phyloP scores from a whole-genome alignment of 2,888 invertebrate genomes.

The Hirtodrosophila trivittata region DNA sequence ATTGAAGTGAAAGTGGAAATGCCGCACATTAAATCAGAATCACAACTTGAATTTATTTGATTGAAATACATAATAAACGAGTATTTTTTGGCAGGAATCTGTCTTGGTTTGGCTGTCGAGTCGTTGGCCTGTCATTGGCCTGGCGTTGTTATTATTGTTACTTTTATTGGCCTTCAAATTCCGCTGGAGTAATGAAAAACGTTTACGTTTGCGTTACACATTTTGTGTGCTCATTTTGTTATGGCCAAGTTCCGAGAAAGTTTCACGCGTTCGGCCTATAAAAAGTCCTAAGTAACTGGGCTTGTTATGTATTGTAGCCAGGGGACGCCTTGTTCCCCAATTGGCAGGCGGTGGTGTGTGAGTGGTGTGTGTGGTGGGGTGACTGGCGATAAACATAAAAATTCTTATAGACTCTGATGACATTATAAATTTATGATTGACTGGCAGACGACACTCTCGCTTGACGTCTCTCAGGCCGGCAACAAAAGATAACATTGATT shows the following conservation, averaged over 20 bases:
- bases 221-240: slow-evolving; percentile 47
- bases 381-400: slow-evolving; percentile 48
- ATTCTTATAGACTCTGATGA: slow-evolving; percentile 53
- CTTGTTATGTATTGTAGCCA: neutral
- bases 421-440: slow-evolving; percentile 68
- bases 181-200: slow-evolving; percentile 68
- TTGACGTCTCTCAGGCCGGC: neutral
- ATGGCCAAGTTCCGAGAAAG: slow-evolving; percentile 54
- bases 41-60: slow-evolving; percentile 27
- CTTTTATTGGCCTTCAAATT: slow-evolving; percentile 68
- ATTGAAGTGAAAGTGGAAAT: slow-evolving; percentile 31
- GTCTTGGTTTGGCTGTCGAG: slow-evolving; percentile 27
- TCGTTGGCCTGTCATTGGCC: neutral
- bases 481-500: slow-evolving; percentile 30
- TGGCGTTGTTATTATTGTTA: slow-evolving; percentile 56
- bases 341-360: neutral
- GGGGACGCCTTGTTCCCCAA: too few relatives aligned
- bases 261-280: slow-evolving; percentile 56
- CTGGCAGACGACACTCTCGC: slow-evolving; percentile 16
- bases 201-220: slow-evolving; percentile 64
- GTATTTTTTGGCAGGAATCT: slow-evolving; percentile 5
- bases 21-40: slow-evolving; percentile 19
- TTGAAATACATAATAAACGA: slow-evolving; percentile 39
- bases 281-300: slow-evolving; percentile 45
- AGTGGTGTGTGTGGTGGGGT: too few relatives aligned